These are phyloP conservation scores for Lycia hirtaria DNA, from an alignment of 2,888 invertebrate genomes.

Conservation along the genomic window DNA sequence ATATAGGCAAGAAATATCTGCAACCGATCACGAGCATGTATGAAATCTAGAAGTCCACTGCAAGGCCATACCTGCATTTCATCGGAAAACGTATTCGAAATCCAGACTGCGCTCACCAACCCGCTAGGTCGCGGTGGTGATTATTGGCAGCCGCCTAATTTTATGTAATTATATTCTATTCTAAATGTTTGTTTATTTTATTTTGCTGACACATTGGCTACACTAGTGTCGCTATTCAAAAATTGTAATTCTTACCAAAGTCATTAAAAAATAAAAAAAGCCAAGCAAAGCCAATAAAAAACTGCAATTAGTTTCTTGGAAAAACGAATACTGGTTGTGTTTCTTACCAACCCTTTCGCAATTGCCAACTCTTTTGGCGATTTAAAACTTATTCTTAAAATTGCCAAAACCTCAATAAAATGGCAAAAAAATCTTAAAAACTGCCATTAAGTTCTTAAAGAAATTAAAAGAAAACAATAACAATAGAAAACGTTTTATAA, in stretches of 20 bases:
- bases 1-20: too few species aligned
- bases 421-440: conserved; percentile 46
- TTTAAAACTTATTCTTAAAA: conserved; percentile 50
- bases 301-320: conserved; percentile 15
- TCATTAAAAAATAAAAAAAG: conserved; percentile 4
- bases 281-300: conserved; percentile 8
- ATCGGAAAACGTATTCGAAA: too few species aligned
- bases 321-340: conserved; percentile 38
- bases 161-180: too few species aligned
- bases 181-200: too few species aligned
- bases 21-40: too few species aligned
- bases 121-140: too few species aligned
- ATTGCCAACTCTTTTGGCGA: conserved; percentile 46
- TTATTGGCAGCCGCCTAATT: too few species aligned
- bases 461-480: conserved; percentile 50
- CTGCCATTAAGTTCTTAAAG: conserved; percentile 30
- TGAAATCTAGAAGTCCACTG: too few species aligned
- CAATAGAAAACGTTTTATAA: conserved; percentile 48
- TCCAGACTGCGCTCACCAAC: too few species aligned
- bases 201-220: too few species aligned
- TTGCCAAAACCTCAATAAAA: conserved; percentile 62
- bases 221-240: neutral
- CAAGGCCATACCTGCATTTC: too few species aligned
- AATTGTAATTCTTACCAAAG: neutral
- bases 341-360: conserved; percentile 62